phyloP scores from a whole-genome alignment of 2,113 vertebrate genomes.

The Lynx canadensis region DNA sequence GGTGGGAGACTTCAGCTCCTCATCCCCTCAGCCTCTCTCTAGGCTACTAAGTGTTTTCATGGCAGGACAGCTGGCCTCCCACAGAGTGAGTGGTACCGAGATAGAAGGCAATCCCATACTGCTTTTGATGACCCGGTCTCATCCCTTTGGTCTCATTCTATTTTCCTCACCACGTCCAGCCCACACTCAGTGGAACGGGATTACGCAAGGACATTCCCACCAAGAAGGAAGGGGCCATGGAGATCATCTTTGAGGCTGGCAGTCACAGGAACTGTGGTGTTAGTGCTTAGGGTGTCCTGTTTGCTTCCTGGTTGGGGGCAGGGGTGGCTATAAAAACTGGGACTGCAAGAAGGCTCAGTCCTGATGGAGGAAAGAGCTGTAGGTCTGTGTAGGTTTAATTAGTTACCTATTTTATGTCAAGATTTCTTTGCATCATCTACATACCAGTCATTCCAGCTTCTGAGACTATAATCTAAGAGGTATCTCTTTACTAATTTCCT shows the following conservation, averaged over 20 bases:
- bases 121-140: background rate
- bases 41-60: too few relatives aligned
- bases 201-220: background rate
- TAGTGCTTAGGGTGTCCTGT: background rate
- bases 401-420: background rate
- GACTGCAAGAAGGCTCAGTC: background rate
- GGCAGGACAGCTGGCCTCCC: background rate
- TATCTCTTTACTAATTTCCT: background rate
- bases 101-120: background rate
- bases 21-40: background rate
- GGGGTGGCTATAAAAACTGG: background rate
- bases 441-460: background rate
- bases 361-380: background rate
- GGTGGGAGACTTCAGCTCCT: background rate
- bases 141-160: background rate
- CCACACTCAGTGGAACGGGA: fast-evolving
- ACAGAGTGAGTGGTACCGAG: background rate
- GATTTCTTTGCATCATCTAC: background rate
- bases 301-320: background rate
- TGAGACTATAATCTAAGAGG: background rate
- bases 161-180: background rate
- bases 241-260: fast-evolving
- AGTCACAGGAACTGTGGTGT: background rate
- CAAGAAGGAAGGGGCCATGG: fast-evolving
- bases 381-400: too few relatives aligned